phyloP scores from a whole-genome alignment of 2,113 vertebrate genomes.

The Dipodomys spectabilis region DNA sequence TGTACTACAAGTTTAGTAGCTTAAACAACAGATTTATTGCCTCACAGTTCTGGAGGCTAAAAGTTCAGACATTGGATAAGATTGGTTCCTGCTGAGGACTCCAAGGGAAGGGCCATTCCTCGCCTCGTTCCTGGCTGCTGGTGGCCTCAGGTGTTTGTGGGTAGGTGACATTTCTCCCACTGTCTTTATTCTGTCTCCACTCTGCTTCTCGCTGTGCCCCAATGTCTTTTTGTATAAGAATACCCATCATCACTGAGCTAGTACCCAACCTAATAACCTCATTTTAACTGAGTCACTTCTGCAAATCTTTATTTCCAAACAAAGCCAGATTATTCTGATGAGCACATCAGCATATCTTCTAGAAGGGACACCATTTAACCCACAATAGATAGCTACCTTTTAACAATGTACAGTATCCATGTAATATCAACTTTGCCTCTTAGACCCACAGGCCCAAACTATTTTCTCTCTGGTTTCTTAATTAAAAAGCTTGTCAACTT shows the following conservation, averaged over 20 bases:
- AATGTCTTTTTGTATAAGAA: background rate
- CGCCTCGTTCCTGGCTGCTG: background rate
- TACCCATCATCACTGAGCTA: background rate
- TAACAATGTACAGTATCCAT: background rate
- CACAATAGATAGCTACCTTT: background rate
- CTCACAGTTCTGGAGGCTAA: background rate
- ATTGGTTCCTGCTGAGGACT: background rate
- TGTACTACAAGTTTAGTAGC: background rate
- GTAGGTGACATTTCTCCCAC: background rate
- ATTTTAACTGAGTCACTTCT: constrained; percentile 17
- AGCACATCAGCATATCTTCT: background rate
- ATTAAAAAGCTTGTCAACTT: background rate
- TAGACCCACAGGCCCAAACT: background rate
- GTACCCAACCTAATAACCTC: background rate
- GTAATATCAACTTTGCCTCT: background rate
- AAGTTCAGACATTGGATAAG: background rate
- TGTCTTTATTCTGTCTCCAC: background rate
- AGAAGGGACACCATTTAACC: background rate
- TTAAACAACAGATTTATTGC: background rate
- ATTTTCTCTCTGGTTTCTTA: constrained; percentile 28
- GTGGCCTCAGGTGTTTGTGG: background rate
- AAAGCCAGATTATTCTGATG: background rate
- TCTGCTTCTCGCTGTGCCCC: background rate
- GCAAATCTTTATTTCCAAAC: constrained; percentile 14
- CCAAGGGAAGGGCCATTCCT: background rate